A percentile compares a stretch with the other conserved stretches of the same genome.
Conservation (phyloP, 2,113 vertebrate genomes). For the Sialia sialis region DNA sequence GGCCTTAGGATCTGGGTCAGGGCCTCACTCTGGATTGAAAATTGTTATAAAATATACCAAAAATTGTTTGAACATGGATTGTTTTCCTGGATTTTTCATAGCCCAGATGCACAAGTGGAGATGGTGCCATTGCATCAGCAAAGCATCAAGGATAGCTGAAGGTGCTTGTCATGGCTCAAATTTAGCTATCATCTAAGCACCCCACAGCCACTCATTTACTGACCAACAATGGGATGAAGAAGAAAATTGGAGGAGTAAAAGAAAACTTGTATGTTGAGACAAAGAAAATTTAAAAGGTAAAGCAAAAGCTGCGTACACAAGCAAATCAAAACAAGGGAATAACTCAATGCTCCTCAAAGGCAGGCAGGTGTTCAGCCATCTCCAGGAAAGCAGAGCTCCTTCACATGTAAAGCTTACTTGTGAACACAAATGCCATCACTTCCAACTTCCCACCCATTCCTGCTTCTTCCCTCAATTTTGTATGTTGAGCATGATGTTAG, state of each 20-base stretch:
- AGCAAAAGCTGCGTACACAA: not conserved
- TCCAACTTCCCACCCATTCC: not conserved
- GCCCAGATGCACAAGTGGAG: not conserved
- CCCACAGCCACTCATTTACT: not conserved
- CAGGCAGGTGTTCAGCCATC: not conserved
- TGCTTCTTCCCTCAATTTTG: not conserved
- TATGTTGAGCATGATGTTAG: no score
- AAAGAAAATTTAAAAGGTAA: not conserved
- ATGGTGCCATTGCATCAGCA: fast-evolving
- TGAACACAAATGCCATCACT: not conserved
- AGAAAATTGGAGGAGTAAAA: not conserved
- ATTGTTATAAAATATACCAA: not conserved
- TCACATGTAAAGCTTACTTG: fast-evolving
- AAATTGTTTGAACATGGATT: not conserved
- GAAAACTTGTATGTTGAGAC: not conserved
- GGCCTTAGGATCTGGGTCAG: not conserved
- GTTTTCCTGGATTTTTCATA: not conserved
- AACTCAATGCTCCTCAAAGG: not conserved
- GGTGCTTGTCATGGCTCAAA: not conserved
- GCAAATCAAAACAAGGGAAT: not conserved
- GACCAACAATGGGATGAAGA: not conserved
- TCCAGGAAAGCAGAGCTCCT: not conserved
- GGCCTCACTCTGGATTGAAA: not conserved
- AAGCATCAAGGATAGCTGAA: not conserved
- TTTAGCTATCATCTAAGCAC: not conserved